phyloP scores from a whole-genome alignment of 2,113 vertebrate genomes.

The Potamarius usumacintae region DNA sequence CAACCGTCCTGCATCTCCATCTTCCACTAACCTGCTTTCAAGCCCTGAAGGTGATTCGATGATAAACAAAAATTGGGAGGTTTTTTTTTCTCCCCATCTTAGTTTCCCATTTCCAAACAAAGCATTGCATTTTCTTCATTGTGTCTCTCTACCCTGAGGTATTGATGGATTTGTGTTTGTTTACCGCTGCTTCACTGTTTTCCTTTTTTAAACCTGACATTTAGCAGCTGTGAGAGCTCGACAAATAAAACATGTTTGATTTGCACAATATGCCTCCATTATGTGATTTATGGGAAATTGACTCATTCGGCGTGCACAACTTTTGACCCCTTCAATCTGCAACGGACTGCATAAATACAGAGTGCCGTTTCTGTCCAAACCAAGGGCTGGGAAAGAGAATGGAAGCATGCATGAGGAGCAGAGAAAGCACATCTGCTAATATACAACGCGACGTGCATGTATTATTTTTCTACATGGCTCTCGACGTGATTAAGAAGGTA shows the following conservation, averaged over 20 bases:
- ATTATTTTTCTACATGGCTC: background rate
- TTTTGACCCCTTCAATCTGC: slow-evolving; percentile 33
- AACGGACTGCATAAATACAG: slow-evolving; percentile 33
- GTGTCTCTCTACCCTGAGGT: slow-evolving; percentile 10
- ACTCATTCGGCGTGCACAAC: slow-evolving; percentile 18
- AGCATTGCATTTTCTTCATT: background rate
- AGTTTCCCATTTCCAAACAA: slow-evolving; percentile 2
- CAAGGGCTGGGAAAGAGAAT: background rate
- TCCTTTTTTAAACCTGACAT: slow-evolving; percentile 46
- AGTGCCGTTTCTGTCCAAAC: background rate
- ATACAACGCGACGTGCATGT: background rate
- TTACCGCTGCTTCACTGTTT: slow-evolving; percentile 21
- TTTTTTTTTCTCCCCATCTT: background rate
- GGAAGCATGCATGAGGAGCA: too few relatives aligned
- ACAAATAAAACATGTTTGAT: slow-evolving; percentile 35
- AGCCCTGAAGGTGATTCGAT: background rate
- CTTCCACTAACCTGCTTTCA: slow-evolving; percentile 9
- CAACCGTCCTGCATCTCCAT: background rate
- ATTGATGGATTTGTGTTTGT: slow-evolving; percentile 35
- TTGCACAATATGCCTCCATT: slow-evolving; percentile 32
- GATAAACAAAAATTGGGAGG: background rate
- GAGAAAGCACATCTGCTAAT: background rate
- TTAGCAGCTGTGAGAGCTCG: slow-evolving; percentile 29
- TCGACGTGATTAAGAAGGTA: background rate
- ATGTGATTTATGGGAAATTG: slow-evolving; percentile 35